Evolutionary conservation across 1,140 invertebrate genomes (phyloP).

Genomic region (Polyergus mexicanus): DNA sequence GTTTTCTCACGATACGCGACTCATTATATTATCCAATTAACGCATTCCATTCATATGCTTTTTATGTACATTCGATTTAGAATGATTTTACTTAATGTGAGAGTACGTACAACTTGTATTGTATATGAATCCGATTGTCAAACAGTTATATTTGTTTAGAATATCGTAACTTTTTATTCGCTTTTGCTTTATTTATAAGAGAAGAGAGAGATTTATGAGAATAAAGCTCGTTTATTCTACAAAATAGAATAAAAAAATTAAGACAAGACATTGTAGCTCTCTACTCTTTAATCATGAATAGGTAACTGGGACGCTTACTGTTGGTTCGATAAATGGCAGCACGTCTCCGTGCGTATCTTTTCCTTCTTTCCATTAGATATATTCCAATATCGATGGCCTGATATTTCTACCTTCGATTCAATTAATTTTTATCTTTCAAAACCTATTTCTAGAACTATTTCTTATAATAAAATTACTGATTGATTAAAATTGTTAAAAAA

Average conservation of each 20-base stretch:
- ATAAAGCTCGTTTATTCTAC: slow-evolving; percentile 13
- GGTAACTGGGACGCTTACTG: neutral
- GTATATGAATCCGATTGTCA: too few species aligned
- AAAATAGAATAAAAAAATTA: neutral
- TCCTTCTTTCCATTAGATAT: neutral
- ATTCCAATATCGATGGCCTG: neutral
- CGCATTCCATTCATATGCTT: too few species aligned
- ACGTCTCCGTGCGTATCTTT: neutral
- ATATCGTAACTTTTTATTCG: neutral
- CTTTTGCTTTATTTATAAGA: neutral
- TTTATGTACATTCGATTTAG: neutral
- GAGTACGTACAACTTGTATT: neutral
- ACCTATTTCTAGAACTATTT: neutral
- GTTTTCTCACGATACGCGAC: neutral
- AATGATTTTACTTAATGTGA: neutral
- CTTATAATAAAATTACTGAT: neutral
- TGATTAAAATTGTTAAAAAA: neutral
- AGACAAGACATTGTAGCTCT: neutral
- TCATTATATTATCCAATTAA: too few species aligned
- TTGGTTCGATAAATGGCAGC: slow-evolving; percentile 37
- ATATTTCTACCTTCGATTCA: neutral
- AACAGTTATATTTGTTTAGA: neutral
- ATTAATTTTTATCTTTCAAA: neutral
- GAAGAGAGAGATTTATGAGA: slow-evolving; percentile 22
- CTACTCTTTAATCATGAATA: slow-evolving; percentile 18